Conservation (phyloP, 2,888 invertebrate genomes). For the Agrochola macilenta region DNA sequence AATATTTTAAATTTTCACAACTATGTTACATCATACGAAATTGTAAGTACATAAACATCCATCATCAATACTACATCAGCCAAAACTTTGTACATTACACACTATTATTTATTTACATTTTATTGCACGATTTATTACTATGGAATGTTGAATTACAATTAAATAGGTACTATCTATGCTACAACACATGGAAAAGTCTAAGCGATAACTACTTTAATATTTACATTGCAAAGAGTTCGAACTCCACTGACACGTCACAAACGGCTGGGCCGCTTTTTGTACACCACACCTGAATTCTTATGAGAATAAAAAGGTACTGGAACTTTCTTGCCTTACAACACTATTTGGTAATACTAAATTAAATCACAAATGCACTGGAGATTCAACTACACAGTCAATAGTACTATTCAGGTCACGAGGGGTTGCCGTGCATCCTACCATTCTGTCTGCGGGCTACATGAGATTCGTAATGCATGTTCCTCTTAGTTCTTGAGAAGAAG, state of each 20-base stretch:
- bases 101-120: constrained; percentile 71
- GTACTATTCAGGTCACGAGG: constrained; percentile 80
- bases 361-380: constrained; percentile 87
- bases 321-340: constrained; percentile 67
- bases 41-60: constrained; percentile 52
- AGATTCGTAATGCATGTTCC: constrained; percentile 94
- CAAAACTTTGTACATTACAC: constrained; percentile 64
- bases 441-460: constrained; percentile 88
- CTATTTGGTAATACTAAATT: constrained; percentile 84
- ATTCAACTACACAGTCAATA: constrained; percentile 63
- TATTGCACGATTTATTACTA: constrained; percentile 83
- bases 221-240: constrained; percentile 46
- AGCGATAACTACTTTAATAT: constrained; percentile 53
- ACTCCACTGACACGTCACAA: constrained; percentile 1
- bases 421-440: constrained; percentile 77
- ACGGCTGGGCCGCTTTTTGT: constrained; percentile 36
- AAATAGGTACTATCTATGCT: constrained; percentile 58
- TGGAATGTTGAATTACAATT: constrained; percentile 85
- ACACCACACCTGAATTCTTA: constrained; percentile 31
- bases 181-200: constrained; percentile 62
- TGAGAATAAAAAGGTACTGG: constrained; percentile 81
- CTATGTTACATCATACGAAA: constrained; percentile 52
- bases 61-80: constrained; percentile 51
- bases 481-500: constrained; percentile 94
- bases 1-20: constrained; percentile 40